These are phyloP conservation scores for Tetranychus urticae DNA, from an alignment of 1,140 invertebrate species.

Conservation along the genomic window DNA sequence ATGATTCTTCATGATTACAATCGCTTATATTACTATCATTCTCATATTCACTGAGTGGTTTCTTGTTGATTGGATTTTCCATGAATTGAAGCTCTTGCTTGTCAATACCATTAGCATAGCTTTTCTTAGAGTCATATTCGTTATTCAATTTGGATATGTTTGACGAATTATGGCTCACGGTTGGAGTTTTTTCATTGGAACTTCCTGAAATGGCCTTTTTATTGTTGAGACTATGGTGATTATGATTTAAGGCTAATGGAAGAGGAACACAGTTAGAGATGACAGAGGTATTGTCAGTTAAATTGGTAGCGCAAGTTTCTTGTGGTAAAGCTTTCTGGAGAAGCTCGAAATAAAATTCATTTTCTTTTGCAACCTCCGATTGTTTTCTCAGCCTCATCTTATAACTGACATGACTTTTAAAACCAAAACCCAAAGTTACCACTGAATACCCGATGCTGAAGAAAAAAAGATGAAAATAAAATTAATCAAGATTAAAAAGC, in stretches of 20 bases:
- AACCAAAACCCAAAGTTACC: constrained; percentile 83
- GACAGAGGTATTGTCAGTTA: not conserved
- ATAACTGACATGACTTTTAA: constrained; percentile 81
- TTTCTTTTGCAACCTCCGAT: constrained; percentile 76
- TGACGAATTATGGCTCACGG: not conserved
- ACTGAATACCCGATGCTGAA: constrained; percentile 83
- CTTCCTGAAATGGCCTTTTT: not conserved
- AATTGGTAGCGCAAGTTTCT: constrained; percentile 10
- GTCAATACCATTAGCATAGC: constrained; percentile 10
- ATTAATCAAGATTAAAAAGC: not conserved
- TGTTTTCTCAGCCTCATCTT: constrained; percentile 68
- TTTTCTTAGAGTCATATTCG: constrained; percentile 9
- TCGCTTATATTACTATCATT: constrained; percentile 26
- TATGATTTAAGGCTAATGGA: not conserved
- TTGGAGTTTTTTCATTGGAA: not conserved
- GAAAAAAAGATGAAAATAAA: constrained; percentile 7
- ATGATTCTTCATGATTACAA: constrained; percentile 20
- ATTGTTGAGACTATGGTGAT: constrained; percentile 4
- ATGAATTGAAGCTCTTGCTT: constrained; percentile 15
- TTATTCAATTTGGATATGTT: not conserved
- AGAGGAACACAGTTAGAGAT: not conserved
- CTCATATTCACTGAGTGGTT: constrained; percentile 16
- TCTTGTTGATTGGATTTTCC: constrained; percentile 10
- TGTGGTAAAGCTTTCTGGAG: constrained; percentile 64
- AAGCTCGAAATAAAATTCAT: constrained; percentile 82